phyloP scores from a whole-genome alignment of 2,888 invertebrate species.

The Drosophila rubida region DNA sequence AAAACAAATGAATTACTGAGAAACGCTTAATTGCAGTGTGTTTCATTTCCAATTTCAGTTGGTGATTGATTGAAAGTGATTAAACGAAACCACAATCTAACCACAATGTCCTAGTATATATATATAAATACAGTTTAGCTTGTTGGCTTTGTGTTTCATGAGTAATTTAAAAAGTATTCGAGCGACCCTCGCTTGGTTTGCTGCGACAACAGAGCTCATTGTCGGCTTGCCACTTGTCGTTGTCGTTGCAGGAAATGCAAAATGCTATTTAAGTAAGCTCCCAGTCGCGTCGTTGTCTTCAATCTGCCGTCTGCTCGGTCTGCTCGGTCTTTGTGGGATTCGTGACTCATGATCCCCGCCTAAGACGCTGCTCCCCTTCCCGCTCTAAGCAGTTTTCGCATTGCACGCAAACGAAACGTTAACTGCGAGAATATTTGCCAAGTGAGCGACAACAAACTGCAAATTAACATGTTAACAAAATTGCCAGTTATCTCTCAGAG shows the following conservation, averaged over 20 bases:
- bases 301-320: neutral
- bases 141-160: no score
- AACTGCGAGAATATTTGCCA: constrained; percentile 52
- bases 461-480: constrained; percentile 79
- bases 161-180: no score
- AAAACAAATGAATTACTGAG: no score
- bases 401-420: constrained; percentile 53
- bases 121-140: no score
- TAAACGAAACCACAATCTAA: no score
- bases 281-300: constrained; percentile 7
- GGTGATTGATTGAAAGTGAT: no score
- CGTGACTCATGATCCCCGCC: constrained; percentile 62
- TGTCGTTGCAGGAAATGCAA: constrained; percentile 69
- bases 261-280: constrained; percentile 63
- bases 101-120: no score
- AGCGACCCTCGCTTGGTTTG: constrained; percentile 36
- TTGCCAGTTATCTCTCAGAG: constrained; percentile 62
- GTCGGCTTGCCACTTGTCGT: constrained; percentile 40
- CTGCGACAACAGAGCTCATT: neutral
- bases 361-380: neutral
- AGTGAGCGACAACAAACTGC: constrained; percentile 58
- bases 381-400: constrained; percentile 7
- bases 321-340: constrained; percentile 25
- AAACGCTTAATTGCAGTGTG: no score
- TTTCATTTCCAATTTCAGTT: no score